Percentiles rank a stretch among this genome's conserved stretches.
Evolutionary conservation across 2,113 vertebrate species (phyloP).

Genomic region (Corvus hawaiiensis): DNA sequence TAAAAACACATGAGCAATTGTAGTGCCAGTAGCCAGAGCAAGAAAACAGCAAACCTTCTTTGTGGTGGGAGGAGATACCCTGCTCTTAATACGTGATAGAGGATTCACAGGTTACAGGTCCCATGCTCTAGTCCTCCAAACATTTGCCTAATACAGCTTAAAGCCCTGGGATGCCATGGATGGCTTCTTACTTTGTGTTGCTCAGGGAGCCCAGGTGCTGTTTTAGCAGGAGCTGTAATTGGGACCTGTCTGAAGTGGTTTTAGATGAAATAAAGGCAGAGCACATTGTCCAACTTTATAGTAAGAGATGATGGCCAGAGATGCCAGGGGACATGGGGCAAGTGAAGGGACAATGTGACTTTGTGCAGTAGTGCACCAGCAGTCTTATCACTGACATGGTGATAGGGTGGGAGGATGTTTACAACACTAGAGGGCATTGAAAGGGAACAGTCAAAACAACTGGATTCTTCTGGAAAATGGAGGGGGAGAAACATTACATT

Average conservation of each 20-base stretch:
- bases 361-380: rapidly evolving
- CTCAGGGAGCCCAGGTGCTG: background rate
- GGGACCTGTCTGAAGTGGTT: background rate
- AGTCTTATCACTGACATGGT: rapidly evolving
- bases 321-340: background rate
- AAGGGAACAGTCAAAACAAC: background rate
- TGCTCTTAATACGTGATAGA: rapidly evolving
- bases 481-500: rapidly evolving
- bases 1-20: background rate
- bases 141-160: background rate
- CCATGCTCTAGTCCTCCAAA: background rate
- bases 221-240: background rate
- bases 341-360: background rate
- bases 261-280: background rate
- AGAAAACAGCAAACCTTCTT: background rate
- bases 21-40: background rate
- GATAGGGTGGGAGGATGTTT: background rate
- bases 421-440: background rate
- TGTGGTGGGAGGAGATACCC: background rate
- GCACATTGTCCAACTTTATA: rapidly evolving
- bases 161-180: background rate
- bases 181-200: background rate
- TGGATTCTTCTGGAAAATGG: background rate
- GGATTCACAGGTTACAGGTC: background rate
- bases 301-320: background rate